Conservation (phyloP, 92 coral and sea anemone species). For the Parazoanthus darwini region DNA sequence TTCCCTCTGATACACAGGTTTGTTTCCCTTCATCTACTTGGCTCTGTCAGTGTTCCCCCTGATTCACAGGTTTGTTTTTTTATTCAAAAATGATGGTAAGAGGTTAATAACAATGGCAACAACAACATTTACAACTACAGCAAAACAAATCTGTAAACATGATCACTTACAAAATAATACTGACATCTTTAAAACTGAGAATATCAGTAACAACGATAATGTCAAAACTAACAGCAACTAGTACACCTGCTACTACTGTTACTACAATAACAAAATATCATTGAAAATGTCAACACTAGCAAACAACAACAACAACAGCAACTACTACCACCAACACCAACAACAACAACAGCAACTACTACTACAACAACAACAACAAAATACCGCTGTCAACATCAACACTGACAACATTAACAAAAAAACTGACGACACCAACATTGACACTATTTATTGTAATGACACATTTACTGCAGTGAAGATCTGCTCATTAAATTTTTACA, state of each 20-base stretch:
- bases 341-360: no score
- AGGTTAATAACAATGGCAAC: not conserved
- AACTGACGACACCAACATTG: no score
- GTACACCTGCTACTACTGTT: no score
- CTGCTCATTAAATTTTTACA: not conserved
- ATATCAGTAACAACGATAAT: no score
- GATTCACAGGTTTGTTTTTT: slow-evolving; percentile 46
- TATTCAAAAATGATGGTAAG: not conserved
- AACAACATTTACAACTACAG: not conserved
- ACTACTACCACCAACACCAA: not conserved
- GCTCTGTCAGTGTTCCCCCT: slow-evolving; percentile 10
- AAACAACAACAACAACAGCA: no score
- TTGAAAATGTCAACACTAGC: no score
- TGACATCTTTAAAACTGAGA: not conserved
- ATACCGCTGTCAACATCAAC: not conserved
- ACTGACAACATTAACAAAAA: no score
- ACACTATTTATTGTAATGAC: not conserved
- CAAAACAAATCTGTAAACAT: not conserved
- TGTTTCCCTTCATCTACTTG: no score
- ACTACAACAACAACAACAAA: no score
- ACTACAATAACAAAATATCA: not conserved
- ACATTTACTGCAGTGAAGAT: not conserved
- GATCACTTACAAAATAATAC: no score
- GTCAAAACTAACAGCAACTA: no score
- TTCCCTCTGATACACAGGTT: no score